Evolutionary conservation across 2,797 vertebrate species (phyloP), one percentile per base, ranked within the genome.

Genomic region (Poecile montanus): DNA sequence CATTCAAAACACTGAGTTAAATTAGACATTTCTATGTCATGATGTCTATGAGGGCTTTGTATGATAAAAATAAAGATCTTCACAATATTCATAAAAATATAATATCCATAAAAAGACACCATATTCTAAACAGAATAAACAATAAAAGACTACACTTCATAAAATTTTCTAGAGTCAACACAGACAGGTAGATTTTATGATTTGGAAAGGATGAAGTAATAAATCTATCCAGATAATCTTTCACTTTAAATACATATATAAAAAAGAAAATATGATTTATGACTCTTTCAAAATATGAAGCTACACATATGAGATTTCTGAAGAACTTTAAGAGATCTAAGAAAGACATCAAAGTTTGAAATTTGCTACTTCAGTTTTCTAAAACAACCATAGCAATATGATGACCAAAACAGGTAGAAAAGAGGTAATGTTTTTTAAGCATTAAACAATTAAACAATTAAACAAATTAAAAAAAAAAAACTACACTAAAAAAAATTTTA

Each of bases 1-100:
- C 48, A 63, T 47, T 84, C 20, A 88, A 74, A 85, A 66, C 36
- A 74, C 27, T 67, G 30, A 78, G 20, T 82, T 84, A 79, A 84
- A 81, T 58, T 40, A 60, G 15, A 57, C 36, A 22, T 47, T 93
- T 82, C 57, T 65, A 20, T 29, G 27, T 54, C 30, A 61, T 70
- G 4, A 73, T 57, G 8, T 15, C 53, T 71, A 36, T n/a, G 54
- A 63, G 74, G 8, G 21, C 40, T 85, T 74, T 60, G 10, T 56
- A n/a, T 1, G 9, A 21, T 32, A 92, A 93, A 93, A 92, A 83
- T 44, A 91, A 85, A 74, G 11, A 54, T 38, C 32, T 40, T 32
- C 12, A 29, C 29, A 51, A 34, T 40, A 74, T 30, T 85, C 12
- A 40, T 40, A 40, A 40, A 40, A 40, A 40, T 40, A 40, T 13